These are phyloP conservation scores for Leuciscus waleckii DNA, from an alignment of 2,797 vertebrate species.

Conservation along the genomic window DNA sequence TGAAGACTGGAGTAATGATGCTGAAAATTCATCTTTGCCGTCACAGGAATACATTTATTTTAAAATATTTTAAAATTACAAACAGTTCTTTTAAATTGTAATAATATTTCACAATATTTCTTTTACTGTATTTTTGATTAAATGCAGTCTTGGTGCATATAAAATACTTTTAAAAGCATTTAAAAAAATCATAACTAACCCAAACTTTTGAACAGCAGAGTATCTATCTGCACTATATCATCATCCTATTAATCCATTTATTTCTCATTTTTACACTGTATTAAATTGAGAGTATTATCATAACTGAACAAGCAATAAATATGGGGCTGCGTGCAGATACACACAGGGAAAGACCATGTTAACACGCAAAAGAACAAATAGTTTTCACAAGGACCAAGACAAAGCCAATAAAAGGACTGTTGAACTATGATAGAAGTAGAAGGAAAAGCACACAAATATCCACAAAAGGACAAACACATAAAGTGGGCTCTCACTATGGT, in stretches of 20 bases:
- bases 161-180: not conserved
- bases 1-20: not conserved
- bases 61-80: not conserved
- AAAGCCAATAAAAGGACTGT: not conserved
- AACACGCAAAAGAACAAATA: not conserved
- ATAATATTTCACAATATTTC: not conserved
- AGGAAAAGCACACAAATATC: conserved; percentile 8
- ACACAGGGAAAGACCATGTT: conserved; percentile 8
- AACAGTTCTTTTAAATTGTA: not conserved
- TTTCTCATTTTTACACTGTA: not conserved
- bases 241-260: not conserved
- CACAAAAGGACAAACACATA: conserved; percentile 14
- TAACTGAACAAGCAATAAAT: conserved; percentile 17
- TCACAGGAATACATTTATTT: not conserved
- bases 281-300: not conserved
- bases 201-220: not conserved
- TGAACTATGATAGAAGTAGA: not conserved
- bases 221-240: not conserved
- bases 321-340: conserved; percentile 10
- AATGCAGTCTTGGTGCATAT: not conserved
- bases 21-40: not conserved
- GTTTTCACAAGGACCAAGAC: conserved; percentile 14
- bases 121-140: not conserved
- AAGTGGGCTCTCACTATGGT: not conserved
- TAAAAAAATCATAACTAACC: not conserved